A percentile compares a stretch with the other conserved stretches of the same genome.
phyloP scores from a whole-genome alignment of 1,140 invertebrate species.

The Triops cancriformis region DNA sequence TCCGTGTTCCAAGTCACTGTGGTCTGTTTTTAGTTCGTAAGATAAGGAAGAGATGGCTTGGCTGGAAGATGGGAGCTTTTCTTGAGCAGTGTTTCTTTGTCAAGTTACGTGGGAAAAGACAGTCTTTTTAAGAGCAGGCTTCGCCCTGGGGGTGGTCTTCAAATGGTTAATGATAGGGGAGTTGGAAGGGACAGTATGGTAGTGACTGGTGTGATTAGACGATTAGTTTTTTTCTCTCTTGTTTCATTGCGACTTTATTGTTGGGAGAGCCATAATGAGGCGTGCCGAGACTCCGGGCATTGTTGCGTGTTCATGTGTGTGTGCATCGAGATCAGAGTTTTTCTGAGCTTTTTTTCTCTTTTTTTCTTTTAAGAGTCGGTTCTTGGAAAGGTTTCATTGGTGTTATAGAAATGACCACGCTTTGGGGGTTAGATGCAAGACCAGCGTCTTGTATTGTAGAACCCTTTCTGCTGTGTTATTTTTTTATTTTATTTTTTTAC shows the following conservation, averaged over 20 bases:
- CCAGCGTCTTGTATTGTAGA: too few species aligned
- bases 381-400: neutral
- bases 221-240: neutral
- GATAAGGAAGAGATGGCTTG: neutral
- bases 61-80: neutral
- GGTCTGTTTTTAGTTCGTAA: too few species aligned
- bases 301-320: neutral
- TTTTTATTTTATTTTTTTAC: too few species aligned
- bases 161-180: neutral
- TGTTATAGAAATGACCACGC: too few species aligned
- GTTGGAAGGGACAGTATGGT: neutral
- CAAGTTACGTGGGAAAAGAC: neutral
- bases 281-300: neutral
- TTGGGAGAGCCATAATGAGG: neutral
- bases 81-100: neutral
- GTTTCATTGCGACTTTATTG: conserved; percentile 13
- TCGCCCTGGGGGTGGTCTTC: neutral
- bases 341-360: neutral
- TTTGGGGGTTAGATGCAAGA: too few species aligned
- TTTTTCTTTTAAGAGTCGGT: neutral
- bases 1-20: too few species aligned
- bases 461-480: too few species aligned
- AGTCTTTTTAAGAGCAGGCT: neutral
- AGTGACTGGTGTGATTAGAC: neutral
- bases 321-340: neutral